These are phyloP conservation scores for Ammospiza nelsoni DNA, from an alignment of 2,113 vertebrate species.

Conservation along the genomic window DNA sequence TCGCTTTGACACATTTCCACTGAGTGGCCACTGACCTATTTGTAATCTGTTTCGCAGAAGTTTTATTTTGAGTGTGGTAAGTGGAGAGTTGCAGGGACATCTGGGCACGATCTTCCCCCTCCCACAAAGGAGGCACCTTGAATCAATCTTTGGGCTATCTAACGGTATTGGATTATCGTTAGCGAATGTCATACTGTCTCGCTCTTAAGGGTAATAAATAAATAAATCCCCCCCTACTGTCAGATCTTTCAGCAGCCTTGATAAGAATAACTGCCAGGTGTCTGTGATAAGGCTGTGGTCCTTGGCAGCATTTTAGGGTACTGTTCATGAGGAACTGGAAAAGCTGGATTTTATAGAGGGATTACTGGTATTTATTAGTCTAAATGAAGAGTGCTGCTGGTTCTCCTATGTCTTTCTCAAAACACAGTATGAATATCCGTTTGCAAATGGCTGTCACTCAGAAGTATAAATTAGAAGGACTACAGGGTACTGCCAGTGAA, in stretches of 20 bases:
- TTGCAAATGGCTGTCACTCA: background rate
- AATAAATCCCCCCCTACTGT: background rate
- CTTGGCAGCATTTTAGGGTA: background rate
- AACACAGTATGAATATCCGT: background rate
- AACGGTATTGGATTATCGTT: background rate
- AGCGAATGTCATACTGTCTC: background rate
- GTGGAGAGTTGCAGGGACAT: background rate
- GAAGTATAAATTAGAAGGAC: background rate
- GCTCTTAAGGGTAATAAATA: background rate
- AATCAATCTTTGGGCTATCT: background rate
- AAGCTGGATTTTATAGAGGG: background rate
- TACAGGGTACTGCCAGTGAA: background rate
- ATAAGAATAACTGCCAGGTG: background rate
- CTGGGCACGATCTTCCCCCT: background rate
- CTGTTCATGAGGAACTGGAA: background rate
- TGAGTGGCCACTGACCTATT: background rate
- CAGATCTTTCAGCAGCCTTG: constrained; percentile 3
- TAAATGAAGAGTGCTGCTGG: background rate
- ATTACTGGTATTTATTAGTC: background rate
- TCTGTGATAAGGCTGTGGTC: background rate
- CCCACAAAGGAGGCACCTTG: background rate
- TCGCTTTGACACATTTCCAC: background rate
- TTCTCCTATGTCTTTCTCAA: background rate
- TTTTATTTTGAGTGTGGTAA: background rate
- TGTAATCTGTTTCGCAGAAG: background rate